Percentiles rank a stretch among this genome's conserved stretches.
These are phyloP conservation scores for Eurypyga helias DNA, from an alignment of 2,113 vertebrate genomes.

Conservation along the genomic window DNA sequence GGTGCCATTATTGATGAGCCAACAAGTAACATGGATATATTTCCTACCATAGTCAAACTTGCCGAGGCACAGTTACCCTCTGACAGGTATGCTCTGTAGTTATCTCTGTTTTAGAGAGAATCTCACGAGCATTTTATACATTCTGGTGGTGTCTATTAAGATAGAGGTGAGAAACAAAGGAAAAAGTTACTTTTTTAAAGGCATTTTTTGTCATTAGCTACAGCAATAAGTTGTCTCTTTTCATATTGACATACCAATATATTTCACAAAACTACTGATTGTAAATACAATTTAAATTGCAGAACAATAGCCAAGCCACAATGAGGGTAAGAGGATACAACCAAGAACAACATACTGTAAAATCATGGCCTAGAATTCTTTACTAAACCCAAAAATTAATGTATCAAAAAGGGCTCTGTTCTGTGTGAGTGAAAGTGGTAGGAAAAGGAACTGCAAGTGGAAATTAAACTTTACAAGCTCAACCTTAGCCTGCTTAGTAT, in stretches of 20 bases:
- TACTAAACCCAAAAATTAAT: neutral
- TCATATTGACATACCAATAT: neutral
- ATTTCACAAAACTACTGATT: neutral
- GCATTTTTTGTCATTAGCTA: neutral
- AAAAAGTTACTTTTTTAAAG: neutral
- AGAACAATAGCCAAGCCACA: neutral
- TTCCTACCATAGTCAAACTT: slow-evolving; percentile 82
- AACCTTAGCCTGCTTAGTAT: neutral
- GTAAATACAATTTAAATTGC: neutral
- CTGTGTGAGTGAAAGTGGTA: neutral
- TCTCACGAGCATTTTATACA: neutral
- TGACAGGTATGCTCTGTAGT: slow-evolving; percentile 79
- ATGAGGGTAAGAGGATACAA: neutral
- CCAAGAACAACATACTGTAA: neutral
- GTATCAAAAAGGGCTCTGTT: neutral
- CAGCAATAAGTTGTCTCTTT: neutral
- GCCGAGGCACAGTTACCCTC: slow-evolving; percentile 72
- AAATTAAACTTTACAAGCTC: neutral
- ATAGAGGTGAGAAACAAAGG: neutral
- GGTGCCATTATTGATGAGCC: slow-evolving; percentile 75
- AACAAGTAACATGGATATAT: slow-evolving; percentile 93
- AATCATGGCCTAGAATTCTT: neutral
- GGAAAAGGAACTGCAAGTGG: neutral
- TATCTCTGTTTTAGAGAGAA: neutral
- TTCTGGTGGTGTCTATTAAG: neutral